Conservation (phyloP, 2,888 invertebrate species). For the Netelia fuscicornis region DNA sequence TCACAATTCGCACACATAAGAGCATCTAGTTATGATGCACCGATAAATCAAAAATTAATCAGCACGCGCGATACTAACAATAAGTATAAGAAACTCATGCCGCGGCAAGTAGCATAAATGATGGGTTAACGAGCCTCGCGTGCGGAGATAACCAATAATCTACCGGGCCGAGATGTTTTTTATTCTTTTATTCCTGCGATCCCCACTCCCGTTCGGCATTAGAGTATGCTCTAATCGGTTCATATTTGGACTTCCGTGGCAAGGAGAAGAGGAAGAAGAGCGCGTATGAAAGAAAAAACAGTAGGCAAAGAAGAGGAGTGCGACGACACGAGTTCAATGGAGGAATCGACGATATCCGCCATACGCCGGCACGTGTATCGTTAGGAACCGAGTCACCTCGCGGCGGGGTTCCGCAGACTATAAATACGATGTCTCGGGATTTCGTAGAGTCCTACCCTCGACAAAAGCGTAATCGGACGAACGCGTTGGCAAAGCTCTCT, state of each 20-base stretch:
- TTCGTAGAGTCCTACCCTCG: constrained; percentile 46
- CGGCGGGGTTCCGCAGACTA: constrained; percentile 9
- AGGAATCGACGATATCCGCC: too few species aligned
- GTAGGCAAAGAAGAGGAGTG: neutral
- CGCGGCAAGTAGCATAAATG: constrained; percentile 45
- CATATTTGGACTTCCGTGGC: neutral
- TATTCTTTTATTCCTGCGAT: neutral
- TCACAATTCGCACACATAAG: too few species aligned
- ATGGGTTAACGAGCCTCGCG: constrained; percentile 33
- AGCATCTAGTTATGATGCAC: too few species aligned
- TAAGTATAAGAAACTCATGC: constrained; percentile 27
- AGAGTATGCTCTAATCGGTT: neutral
- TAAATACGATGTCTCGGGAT: constrained; percentile 54
- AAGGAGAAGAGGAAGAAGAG: neutral
- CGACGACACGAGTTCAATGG: neutral
- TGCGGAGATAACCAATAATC: constrained; percentile 20
- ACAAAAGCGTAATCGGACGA: constrained; percentile 21
- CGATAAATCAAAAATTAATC: constrained; percentile 31
- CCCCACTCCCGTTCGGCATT: neutral
- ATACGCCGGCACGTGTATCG: neutral
- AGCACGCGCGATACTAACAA: constrained; percentile 10
- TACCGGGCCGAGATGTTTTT: neutral
- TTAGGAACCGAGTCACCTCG: constrained; percentile 49
- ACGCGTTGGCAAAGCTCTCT: neutral
- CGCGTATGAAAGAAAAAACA: neutral